These are phyloP conservation scores for Drosophila malerkotliana DNA, from an alignment of 1,140 invertebrate species.

Conservation along the genomic window DNA sequence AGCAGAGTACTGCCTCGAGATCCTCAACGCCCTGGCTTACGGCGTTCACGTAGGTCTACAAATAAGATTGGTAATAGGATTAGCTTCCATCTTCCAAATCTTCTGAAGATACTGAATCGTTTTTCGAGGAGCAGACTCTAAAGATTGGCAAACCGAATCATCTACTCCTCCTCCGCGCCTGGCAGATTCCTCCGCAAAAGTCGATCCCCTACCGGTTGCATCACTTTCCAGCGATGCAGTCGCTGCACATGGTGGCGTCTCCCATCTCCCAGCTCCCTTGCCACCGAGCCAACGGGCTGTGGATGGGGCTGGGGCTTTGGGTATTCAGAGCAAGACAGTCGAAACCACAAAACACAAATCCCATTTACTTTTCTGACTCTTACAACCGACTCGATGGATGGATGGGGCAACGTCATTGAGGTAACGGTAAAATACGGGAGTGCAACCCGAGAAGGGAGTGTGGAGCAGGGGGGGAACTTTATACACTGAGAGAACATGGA, in stretches of 20 bases:
- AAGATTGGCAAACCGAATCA: no score
- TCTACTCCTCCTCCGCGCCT: conserved; percentile 35
- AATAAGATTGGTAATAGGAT: no score
- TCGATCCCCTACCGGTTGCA: conserved; percentile 24
- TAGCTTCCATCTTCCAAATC: no score
- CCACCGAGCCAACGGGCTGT: no score
- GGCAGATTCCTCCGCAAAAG: not conserved
- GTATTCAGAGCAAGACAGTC: conserved; percentile 79
- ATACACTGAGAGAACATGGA: not conserved
- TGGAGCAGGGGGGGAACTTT: not conserved
- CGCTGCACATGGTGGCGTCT: conserved; percentile 34
- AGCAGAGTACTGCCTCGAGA: conserved; percentile 87
- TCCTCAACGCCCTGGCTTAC: conserved; percentile 88
- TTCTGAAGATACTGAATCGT: no score
- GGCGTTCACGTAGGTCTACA: conserved; percentile 89
- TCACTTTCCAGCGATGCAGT: conserved; percentile 42
- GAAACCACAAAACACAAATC: conserved; percentile 36
- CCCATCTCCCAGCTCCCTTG: conserved; percentile 1
- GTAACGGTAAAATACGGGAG: conserved; percentile 43
- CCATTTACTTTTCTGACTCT: conserved; percentile 33
- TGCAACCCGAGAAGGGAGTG: conserved; percentile 31
- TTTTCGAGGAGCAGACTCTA: no score
- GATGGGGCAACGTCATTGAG: conserved; percentile 51
- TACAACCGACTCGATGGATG: conserved; percentile 27
- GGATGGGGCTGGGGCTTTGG: not conserved